Base-by-base conservation (phyloP, 2,888 invertebrate genomes). In the Leptothorax acervorum region DNA sequence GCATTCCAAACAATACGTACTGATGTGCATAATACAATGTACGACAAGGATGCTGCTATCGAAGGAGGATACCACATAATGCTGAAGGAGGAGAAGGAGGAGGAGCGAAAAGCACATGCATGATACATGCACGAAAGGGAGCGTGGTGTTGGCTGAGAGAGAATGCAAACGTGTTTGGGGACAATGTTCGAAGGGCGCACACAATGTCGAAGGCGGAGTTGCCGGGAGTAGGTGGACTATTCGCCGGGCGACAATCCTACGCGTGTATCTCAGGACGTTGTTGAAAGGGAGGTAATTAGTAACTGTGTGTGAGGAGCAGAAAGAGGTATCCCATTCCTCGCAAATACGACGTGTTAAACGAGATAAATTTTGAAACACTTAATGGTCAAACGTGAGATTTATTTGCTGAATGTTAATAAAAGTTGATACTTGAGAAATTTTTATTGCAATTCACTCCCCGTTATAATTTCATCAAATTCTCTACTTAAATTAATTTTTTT, bases 111-210 rank as follows among this genome's bases (percentile, higher is more conserved):
- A 82, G 57, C 79, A 66, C 55, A 66, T 31, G 35, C 65, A 78
- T 68, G 31, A 82, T 28, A 62, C 42, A 28, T n/a, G 48, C 0
- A 15, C 28, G 18, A 15, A 18, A 45, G 12, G 42, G 60, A 51
- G 15, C 62, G 12, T 39, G 42, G 45, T 51, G 79, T 75, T 66
- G 35, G 5, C 31, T 15, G 68, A 42, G 74, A 48, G 85, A 86
- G 83, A 88, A 85, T 86, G 83, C 70, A 85, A 87, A 91, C 90
- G 88, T 86, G 88, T 90, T 76, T 79, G 83, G 85, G 35, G 73
- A 89, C 88, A 91, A 91, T 90, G 89, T 90, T 35, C 85, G 83
- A 85, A 82, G 86, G 85, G 86, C 87, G 84, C 87, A 63, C 82
- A 87, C 85, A 88, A 88, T 87, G 78, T 86, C 84, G 85, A 84